Evolutionary conservation across 2,797 vertebrate species (phyloP), one percentile per base, ranked within the genome.

Genomic region (Halcyon chelicuti): DNA sequence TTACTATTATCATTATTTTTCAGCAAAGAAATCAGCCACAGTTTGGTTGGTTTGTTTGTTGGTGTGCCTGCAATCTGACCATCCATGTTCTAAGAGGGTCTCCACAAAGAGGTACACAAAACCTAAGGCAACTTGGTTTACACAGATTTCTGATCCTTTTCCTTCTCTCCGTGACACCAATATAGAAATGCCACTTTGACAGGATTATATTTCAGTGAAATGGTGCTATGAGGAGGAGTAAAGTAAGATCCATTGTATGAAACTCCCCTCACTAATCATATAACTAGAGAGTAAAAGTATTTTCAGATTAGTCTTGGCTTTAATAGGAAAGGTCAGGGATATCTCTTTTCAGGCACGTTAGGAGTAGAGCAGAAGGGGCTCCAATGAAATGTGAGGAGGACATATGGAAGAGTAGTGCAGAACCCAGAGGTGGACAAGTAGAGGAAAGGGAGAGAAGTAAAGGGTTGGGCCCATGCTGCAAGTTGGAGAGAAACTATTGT

Each of bases 231-330:
- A 9, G n/a, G 79, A 40, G 73, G 66, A 88, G 86, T 35, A 49
- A 85, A 78, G 39, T 63, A 73, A 96, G 79, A 88, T 51, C 60
- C 47, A 52, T 62, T 91, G 44, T 77, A 28, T 21, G 33, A 80
- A 82, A 90, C 33, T 90, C 51, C 26, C 62, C 73, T 90, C 74
- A 54, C 58, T 88, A 94, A 92, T 92, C 63, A 77, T 54, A 54
- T 79, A 90, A 92, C 79, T 88, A 82, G 51, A 82, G 66, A 94
- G 44, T 42, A 78, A 94, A 94, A 86, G 67, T 60, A 86, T 80
- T 94, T 93, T 91, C 87, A 91, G 37, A 91, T 74, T 89, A 94
- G 51, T 40, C 31, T 81, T 54, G 54, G 46, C 42, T 72, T 77
- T 91, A 76, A n/a, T 75, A 33, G 84, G 52, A 79, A 86, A 74